Base-by-base conservation (phyloP, 2,797 vertebrate genomes). In the Schizopygopsis pylzovi region DNA sequence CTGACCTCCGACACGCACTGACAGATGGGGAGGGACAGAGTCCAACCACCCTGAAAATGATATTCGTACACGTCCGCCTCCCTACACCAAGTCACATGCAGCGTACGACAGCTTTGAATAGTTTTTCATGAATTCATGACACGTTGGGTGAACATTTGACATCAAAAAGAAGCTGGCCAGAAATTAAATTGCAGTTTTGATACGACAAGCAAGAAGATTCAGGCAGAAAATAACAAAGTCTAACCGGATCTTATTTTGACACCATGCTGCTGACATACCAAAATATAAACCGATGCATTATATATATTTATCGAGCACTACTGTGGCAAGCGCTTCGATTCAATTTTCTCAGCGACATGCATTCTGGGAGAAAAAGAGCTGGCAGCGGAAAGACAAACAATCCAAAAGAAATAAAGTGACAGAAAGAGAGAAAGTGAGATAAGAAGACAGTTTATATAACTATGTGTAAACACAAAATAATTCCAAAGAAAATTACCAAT, bases 21-120 rank as follows among this genome's bases (percentile, higher is more conserved):
- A 84, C 81, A 82, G 86, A 86, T 86, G 83, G 79, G 25, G 16
- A 72, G 33, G 47, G 77, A 52, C n/a, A 18, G n/a, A 45, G 83
- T 71, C 83, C 67, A 85, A 52, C 47, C 77, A 82, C 83, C 87
- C 75, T 20, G 67, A 88, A 82, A 87, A 84, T 70, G 47, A 65
- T 73, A 81, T 49, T 65, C 20, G 20, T 63, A 84, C 54, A 56
- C 49, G 16, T 80, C 59, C 9, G 45, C 25, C 25, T 15, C 61
- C 15, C 49, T 22, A 79, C 85, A 49, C 70, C 47, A 65, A 78
- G 54, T 78, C 54, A 65, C 39, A 63, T 68, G 28, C 70, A 22
- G 47, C 16, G 16, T 9, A 22, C 56, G 78, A 79, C 77, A 82
- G 59, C 49, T 79, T 82, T 59, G 65, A 76, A 85, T 80, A 67